Evolutionary conservation across 1,140 invertebrate genomes (phyloP).

Genomic region (Uloborus diversus): DNA sequence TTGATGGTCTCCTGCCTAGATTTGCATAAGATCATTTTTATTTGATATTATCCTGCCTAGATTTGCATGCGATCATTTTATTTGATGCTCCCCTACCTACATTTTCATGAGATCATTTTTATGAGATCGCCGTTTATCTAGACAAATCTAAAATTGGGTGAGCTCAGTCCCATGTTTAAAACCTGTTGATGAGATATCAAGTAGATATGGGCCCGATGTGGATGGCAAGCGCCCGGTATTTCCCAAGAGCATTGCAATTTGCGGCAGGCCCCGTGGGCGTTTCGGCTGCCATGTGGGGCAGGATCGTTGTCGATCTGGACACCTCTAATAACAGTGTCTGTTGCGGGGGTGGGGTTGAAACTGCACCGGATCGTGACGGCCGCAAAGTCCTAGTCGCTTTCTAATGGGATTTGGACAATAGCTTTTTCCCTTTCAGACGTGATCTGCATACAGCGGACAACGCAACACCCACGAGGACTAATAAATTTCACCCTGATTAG

Average conservation of each 20-base stretch:
- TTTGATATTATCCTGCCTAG: too few species aligned
- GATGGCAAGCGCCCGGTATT: too few species aligned
- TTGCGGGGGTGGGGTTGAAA: conserved; percentile 17
- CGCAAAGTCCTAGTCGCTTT: conserved; percentile 11
- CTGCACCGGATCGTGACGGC: conserved; percentile 14
- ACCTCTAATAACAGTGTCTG: conserved; percentile 32
- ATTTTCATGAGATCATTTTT: too few species aligned
- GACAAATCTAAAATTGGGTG: too few species aligned
- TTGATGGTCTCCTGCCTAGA: too few species aligned
- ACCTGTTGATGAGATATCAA: background rate
- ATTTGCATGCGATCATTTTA: too few species aligned
- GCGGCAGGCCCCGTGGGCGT: background rate
- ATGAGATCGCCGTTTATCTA: too few species aligned
- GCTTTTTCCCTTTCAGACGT: conserved; percentile 9
- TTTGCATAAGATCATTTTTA: too few species aligned
- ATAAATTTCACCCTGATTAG: conserved; percentile 47
- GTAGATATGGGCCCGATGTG: background rate
- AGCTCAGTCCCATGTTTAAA: too few species aligned
- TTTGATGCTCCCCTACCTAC: too few species aligned
- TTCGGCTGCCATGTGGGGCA: conserved; percentile 11
- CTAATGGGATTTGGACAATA: conserved; percentile 41
- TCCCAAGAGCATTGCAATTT: background rate
- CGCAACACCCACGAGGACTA: conserved; percentile 20
- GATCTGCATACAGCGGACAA: conserved; percentile 23
- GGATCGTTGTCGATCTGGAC: background rate